Evolutionary conservation across 1,140 invertebrate genomes (phyloP).

Genomic region (Rhyzopertha dominica): DNA sequence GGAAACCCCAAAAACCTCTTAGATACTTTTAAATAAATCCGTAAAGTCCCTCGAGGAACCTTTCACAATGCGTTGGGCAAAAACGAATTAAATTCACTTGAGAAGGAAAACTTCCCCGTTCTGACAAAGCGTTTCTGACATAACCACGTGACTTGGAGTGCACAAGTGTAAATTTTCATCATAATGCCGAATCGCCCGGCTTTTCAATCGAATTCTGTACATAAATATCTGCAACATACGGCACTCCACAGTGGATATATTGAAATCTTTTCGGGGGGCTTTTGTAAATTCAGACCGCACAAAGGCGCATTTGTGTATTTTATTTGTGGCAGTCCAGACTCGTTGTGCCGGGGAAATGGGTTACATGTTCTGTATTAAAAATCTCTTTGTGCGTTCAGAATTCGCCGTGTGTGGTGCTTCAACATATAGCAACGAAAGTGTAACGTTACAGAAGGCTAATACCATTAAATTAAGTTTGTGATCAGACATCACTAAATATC

Average conservation of each 20-base stretch:
- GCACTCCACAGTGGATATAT: constrained; percentile 40
- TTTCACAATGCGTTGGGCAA: constrained; percentile 16
- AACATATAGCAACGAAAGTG: too few species aligned
- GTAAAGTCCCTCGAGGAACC: too few species aligned
- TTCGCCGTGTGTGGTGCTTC: too few species aligned
- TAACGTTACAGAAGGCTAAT: too few species aligned
- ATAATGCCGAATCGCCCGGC: constrained; percentile 39
- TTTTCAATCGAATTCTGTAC: constrained; percentile 39
- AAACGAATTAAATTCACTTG: constrained; percentile 41
- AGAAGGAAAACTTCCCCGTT: constrained; percentile 38
- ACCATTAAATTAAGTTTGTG: too few species aligned
- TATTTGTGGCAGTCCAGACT: constrained; percentile 41
- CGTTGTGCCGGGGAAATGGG: constrained; percentile 38
- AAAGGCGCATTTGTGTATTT: constrained; percentile 43
- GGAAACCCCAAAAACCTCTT: too few species aligned
- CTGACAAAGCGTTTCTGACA: constrained; percentile 33
- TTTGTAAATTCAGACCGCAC: constrained; percentile 45
- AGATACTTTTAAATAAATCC: too few species aligned
- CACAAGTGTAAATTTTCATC: constrained; percentile 47
- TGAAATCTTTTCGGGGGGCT: constrained; percentile 47
- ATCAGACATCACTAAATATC: too few species aligned
- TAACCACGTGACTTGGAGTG: constrained; percentile 44
- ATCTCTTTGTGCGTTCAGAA: constrained; percentile 36
- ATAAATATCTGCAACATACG: constrained; percentile 44
- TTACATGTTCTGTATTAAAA: constrained; percentile 42